A percentile compares a stretch with the other conserved stretches of the same genome.
phyloP scores from a whole-genome alignment of 2,113 vertebrate genomes.

The Pan paniscus region DNA sequence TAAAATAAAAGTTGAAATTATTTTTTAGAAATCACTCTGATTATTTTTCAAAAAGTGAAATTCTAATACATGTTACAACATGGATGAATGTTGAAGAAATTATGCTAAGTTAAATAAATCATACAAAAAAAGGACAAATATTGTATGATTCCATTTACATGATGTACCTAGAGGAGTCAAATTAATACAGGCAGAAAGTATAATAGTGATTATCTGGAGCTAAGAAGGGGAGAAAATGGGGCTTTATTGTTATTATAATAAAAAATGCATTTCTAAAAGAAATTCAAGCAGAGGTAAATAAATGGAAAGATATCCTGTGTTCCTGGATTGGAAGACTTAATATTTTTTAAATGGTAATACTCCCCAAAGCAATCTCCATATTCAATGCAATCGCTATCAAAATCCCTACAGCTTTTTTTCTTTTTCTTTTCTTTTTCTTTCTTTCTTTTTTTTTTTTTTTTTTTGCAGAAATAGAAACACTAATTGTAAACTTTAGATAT shows the following conservation, averaged over 20 bases:
- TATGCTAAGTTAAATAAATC: neutral
- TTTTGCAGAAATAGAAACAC: neutral
- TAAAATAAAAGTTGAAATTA: too few relatives aligned
- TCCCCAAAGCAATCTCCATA: neutral
- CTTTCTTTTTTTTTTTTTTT: too few relatives aligned
- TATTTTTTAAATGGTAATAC: neutral
- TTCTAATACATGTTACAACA: neutral
- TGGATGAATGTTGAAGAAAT: neutral
- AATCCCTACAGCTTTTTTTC: neutral
- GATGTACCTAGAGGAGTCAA: neutral
- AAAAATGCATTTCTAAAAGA: neutral
- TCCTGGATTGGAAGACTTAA: neutral
- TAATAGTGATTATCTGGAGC: neutral
- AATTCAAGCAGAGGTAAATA: neutral
- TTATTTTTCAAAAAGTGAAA: neutral
- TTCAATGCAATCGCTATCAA: neutral
- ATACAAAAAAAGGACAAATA: neutral
- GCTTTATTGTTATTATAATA: neutral
- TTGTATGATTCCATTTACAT: too few relatives aligned
- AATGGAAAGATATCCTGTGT: neutral
- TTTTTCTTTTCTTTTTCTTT: too few relatives aligned
- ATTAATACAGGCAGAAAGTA: neutral
- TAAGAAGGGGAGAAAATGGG: neutral
- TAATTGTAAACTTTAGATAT: neutral
- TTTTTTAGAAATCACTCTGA: too few relatives aligned